A percentile compares a stretch with the other conserved stretches of the same genome.
Conservation (phyloP, 2,888 invertebrate genomes). For the Vannuccia rotundouncinata region DNA sequence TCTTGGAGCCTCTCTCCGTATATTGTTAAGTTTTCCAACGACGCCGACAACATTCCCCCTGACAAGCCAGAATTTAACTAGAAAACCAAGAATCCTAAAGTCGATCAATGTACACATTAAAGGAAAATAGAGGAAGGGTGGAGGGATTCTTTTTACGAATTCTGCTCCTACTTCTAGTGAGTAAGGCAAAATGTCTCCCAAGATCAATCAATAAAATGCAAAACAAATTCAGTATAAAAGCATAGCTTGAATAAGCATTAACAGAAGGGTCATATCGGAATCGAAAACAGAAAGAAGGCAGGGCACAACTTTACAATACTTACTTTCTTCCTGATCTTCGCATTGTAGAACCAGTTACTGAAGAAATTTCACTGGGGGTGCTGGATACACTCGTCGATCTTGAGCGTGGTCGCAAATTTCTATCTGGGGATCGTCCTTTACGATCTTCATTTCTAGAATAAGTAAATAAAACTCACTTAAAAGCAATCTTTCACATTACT, state of each 20-base stretch:
- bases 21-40: not conserved
- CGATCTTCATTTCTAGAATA: constrained; percentile 14
- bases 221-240: not conserved
- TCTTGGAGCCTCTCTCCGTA: not conserved
- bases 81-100: not conserved
- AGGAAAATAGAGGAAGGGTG: not conserved
- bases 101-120: constrained; percentile 13
- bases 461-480: too few species aligned
- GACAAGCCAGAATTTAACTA: not conserved
- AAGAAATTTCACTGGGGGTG: constrained; percentile 9
- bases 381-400: constrained; percentile 10
- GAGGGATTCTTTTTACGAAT: not conserved
- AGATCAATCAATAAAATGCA: not conserved
- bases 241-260: not conserved
- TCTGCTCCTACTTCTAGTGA: not conserved
- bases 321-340: constrained; percentile 12
- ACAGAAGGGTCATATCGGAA: not conserved
- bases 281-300: not conserved
- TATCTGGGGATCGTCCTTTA: not conserved
- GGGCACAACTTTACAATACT: not conserved
- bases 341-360: constrained; percentile 10
- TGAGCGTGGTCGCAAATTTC: constrained; percentile 4
- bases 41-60: not conserved
- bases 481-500: too few species aligned
- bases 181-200: not conserved